phyloP scores from a whole-genome alignment of 2,797 vertebrate species.

The Clarias laeviceps region DNA sequence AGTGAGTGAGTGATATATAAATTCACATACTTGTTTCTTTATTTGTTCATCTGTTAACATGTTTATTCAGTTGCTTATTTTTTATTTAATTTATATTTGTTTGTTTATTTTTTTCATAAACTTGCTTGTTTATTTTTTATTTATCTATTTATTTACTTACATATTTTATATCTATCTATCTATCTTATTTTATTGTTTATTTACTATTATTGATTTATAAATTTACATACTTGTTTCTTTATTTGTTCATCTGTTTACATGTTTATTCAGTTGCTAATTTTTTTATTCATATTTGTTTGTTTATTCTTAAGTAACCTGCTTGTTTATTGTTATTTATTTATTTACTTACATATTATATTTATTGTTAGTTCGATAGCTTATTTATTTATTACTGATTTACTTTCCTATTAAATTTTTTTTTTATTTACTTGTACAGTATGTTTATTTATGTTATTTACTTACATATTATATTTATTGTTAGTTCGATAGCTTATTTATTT shows the following conservation, averaged over 20 bases:
- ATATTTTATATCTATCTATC: neutral
- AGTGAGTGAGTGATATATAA: too few relatives aligned
- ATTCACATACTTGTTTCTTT: neutral
- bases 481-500: too few relatives aligned
- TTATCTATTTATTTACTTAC: neutral
- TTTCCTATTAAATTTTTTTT: neutral
- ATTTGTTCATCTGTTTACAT: neutral
- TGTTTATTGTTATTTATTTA: neutral
- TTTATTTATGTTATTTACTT: too few relatives aligned
- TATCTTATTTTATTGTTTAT: neutral
- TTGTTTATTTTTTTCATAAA: neutral
- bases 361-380: neutral
- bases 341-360: neutral
- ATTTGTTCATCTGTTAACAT: neutral
- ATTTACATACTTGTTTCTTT: neutral
- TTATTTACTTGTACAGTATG: neutral
- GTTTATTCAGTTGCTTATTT: neutral
- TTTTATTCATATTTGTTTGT: neutral
- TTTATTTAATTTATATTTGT: neutral
- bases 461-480: too few relatives aligned
- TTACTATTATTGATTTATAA: too few relatives aligned
- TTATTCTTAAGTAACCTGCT: too few relatives aligned
- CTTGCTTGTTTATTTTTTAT: neutral
- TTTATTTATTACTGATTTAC: neutral
- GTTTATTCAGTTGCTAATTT: neutral